These are phyloP conservation scores for Heliconius aoede DNA, from an alignment of 2,888 invertebrate genomes.

Conservation along the genomic window DNA sequence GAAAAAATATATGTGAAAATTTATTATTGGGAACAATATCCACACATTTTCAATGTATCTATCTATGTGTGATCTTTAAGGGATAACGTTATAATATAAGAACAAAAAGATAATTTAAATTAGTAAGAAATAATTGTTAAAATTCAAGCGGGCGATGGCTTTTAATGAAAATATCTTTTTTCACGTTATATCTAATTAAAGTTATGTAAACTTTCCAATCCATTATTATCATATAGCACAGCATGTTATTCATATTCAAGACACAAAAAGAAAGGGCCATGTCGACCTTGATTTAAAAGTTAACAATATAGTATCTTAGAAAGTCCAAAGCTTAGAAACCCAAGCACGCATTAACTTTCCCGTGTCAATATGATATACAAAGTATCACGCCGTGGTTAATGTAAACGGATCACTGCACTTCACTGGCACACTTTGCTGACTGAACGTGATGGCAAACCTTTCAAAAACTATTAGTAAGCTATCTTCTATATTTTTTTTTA, in stretches of 20 bases:
- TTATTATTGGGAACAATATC: too few relatives aligned
- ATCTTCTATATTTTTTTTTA: not conserved
- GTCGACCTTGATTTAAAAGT: conserved; percentile 50
- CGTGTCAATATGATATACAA: conserved; percentile 49
- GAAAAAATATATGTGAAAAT: not conserved
- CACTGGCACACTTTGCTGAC: conserved; percentile 33
- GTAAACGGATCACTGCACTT: conserved; percentile 41
- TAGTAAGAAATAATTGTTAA: too few relatives aligned
- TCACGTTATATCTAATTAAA: not conserved
- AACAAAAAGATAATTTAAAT: too few relatives aligned
- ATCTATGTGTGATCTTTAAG: too few relatives aligned
- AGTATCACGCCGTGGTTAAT: conserved; percentile 42
- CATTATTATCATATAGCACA: not conserved
- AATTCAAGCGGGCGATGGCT: too few relatives aligned
- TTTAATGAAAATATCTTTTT: not conserved
- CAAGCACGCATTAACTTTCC: conserved; percentile 55
- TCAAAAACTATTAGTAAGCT: not conserved
- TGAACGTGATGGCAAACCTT: not conserved
- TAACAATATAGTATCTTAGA: conserved; percentile 51
- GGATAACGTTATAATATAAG: too few relatives aligned
- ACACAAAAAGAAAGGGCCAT: conserved; percentile 51
- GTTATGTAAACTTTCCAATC: not conserved
- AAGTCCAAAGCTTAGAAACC: conserved; percentile 55
- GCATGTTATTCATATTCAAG: conserved; percentile 35
- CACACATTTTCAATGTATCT: too few relatives aligned